These are phyloP conservation scores for Listronotus oregonensis DNA, from an alignment of 1,140 invertebrate genomes.

Conservation along the genomic window DNA sequence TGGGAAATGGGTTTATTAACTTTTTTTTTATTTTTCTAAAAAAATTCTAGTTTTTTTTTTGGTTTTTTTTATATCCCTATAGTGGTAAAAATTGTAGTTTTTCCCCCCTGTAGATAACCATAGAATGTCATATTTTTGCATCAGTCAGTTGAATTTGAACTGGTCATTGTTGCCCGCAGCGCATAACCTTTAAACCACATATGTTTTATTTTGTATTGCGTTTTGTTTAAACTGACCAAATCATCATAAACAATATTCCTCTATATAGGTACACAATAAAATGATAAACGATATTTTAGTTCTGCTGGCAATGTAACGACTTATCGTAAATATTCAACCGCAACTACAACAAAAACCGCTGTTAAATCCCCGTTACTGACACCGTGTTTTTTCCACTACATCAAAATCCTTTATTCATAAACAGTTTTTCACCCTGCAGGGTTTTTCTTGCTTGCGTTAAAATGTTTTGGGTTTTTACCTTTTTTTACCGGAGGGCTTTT, in stretches of 20 bases:
- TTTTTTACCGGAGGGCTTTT: too few relatives aligned
- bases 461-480: conserved; percentile 3
- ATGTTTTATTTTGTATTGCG: too few relatives aligned
- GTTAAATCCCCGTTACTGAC: conserved; percentile 25
- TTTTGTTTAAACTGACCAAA: conserved; percentile 3
- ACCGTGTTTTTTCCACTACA: conserved; percentile 29
- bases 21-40: too few relatives aligned
- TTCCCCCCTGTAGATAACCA: too few relatives aligned
- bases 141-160: not conserved
- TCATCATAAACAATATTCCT: conserved; percentile 10
- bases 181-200: too few relatives aligned
- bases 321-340: conserved; percentile 33
- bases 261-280: conserved; percentile 8
- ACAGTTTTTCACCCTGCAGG: conserved; percentile 32
- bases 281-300: conserved; percentile 28
- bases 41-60: too few relatives aligned
- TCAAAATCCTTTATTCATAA: conserved; percentile 38
- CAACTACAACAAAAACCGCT: conserved; percentile 28
- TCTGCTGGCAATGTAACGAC: conserved; percentile 21
- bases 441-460: conserved; percentile 9
- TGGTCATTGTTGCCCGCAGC: too few relatives aligned
- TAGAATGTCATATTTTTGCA: too few relatives aligned
- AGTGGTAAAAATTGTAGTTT: too few relatives aligned
- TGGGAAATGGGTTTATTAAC: too few relatives aligned
- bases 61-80: too few relatives aligned